phyloP scores from a whole-genome alignment of 2,888 invertebrate genomes.

The Mimachlamys varia region DNA sequence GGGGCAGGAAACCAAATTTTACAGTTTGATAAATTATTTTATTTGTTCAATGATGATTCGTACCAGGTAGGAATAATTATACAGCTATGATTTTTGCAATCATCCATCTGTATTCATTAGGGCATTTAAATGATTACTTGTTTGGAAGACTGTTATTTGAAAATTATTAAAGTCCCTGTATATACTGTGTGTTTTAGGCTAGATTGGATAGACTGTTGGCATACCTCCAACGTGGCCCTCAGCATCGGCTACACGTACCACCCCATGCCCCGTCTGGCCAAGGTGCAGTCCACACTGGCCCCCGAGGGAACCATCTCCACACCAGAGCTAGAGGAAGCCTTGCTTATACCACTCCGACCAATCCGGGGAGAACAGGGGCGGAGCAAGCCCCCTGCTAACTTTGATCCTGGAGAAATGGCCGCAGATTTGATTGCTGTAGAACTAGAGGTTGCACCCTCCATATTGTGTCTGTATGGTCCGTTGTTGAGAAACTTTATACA shows the following conservation, averaged over 20 bases:
- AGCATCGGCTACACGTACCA: conserved; percentile 96
- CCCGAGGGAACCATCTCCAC: conserved; percentile 88
- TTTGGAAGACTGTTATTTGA: too few relatives aligned
- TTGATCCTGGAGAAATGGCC: conserved; percentile 92
- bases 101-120: too few relatives aligned
- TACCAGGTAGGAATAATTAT: too few relatives aligned
- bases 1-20: too few relatives aligned
- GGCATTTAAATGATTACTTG: too few relatives aligned
- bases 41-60: too few relatives aligned
- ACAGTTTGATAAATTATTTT: too few relatives aligned
- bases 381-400: conserved; percentile 83
- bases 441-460: conserved; percentile 96
- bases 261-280: conserved; percentile 94
- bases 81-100: too few relatives aligned
- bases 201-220: conserved; percentile 98
- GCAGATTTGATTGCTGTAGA: conserved; percentile 96
- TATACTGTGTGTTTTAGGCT: conserved; percentile 72
- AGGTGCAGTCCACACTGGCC: conserved; percentile 90
- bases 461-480: conserved; percentile 94
- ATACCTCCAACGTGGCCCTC: conserved; percentile 95
- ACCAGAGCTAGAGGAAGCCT: conserved; percentile 95
- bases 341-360: conserved; percentile 95
- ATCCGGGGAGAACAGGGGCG: conserved; percentile 58
- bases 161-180: not conserved
- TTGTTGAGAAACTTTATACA: conserved; percentile 94